A percentile compares a stretch with the other conserved stretches of the same genome.
phyloP scores from a whole-genome alignment of 2,113 vertebrate genomes.

The Onychostruthus taczanowskii region DNA sequence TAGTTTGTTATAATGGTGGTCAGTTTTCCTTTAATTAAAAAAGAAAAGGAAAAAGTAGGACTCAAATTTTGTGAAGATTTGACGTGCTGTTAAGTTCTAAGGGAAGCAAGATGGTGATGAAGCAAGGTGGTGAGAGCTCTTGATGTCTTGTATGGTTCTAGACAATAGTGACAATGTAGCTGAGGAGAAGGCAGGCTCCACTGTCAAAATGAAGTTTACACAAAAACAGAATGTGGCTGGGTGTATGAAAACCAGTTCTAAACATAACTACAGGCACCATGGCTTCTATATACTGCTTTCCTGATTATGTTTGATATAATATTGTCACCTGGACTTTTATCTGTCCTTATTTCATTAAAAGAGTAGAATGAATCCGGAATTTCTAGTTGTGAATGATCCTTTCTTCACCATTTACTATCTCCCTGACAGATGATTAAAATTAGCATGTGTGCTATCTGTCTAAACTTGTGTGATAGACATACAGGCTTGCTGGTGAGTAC shows the following conservation, averaged over 20 bases:
- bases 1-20: background rate
- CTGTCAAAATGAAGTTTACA: background rate
- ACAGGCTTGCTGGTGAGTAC: background rate
- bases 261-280: background rate
- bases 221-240: background rate
- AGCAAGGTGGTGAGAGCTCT: background rate
- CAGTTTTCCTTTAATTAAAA: background rate
- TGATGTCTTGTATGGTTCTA: background rate
- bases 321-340: background rate
- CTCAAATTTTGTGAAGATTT: background rate
- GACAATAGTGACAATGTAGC: background rate
- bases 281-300: background rate
- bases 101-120: background rate
- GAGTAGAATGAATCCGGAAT: background rate
- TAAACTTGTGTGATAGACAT: background rate
- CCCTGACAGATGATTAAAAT: background rate
- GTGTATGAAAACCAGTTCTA: background rate
- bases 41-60: background rate
- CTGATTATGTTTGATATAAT: background rate
- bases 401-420: background rate
- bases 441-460: background rate
- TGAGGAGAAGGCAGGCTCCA: background rate
- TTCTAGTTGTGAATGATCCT: background rate
- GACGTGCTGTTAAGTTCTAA: background rate
- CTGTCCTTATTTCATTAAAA: background rate